phyloP scores from a whole-genome alignment of 2,797 vertebrate genomes.

The Aphelocoma californica region DNA sequence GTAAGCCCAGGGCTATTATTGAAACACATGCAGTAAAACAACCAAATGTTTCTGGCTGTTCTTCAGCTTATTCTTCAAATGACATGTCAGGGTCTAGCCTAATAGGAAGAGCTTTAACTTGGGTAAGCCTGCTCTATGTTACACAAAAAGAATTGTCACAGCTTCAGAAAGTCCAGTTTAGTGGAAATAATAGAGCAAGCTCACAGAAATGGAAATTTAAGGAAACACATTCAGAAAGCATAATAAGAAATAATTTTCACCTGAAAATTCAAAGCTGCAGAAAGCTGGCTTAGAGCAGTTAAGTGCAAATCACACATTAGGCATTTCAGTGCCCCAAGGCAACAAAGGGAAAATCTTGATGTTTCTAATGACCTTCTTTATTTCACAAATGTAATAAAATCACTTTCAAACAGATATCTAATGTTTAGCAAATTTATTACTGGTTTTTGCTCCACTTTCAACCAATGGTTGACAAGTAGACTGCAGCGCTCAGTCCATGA shows the following conservation, averaged over 20 bases:
- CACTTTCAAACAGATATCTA: constrained; percentile 24
- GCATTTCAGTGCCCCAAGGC: constrained; percentile 1
- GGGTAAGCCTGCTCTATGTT: background rate
- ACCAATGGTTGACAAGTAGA: constrained; percentile 47
- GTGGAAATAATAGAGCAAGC: background rate
- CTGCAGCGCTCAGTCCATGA: background rate
- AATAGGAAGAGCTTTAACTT: background rate
- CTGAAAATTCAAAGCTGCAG: constrained; percentile 38
- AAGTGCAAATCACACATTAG: constrained; percentile 35
- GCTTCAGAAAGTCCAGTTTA: background rate
- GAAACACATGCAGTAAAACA: constrained; percentile 35
- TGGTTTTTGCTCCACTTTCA: constrained; percentile 55
- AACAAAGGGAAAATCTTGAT: constrained; percentile 22
- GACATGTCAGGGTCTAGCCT: background rate
- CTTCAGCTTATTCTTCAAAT: constrained; percentile 31
- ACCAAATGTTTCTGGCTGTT: constrained; percentile 15
- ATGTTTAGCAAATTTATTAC: constrained; percentile 42
- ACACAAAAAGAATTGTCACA: background rate
- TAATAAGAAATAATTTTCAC: constrained; percentile 44
- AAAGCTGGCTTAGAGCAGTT: background rate
- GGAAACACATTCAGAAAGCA: constrained; percentile 5
- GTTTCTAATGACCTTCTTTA: constrained; percentile 53
- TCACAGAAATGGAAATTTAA: constrained; percentile 28
- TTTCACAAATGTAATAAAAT: constrained; percentile 51
- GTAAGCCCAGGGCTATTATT: constrained; percentile 6